Evolutionary conservation across 2,797 vertebrate genomes (phyloP), one percentile per base, ranked within the genome.

Genomic region (Gambusia yucatana): DNA sequence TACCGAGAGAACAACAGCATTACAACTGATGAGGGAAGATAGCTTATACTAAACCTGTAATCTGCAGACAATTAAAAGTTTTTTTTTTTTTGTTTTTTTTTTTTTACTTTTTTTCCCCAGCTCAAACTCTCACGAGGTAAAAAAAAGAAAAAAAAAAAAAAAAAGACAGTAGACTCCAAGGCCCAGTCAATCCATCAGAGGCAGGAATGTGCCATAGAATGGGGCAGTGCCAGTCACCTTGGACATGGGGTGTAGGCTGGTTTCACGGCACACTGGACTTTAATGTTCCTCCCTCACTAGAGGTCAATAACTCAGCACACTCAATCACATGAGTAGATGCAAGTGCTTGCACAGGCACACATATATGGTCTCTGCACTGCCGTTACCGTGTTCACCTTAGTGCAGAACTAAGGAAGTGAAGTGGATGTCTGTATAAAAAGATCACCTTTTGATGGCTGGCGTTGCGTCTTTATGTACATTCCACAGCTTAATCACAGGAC

Each of bases 181-280:
- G 89, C 86, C 79, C 71, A 83, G 84, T 93, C 93, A 86, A 94
- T 95, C 91, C 90, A 92, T 94, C 93, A 94, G 87, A 87, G 80
- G 88, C 78, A 80, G 79, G 81, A 90, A 76, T 81, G 90, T 88
- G 87, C 83, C 89, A 86, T 82, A 90, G 92, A 89, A 92, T 72
- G 1, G 88, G 89, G 90, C 91, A 90, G 89, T 89, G 88, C 88
- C 91, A 87, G 90, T 95, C 93, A 94, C 93, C 94, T 94, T 94
- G 93, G 89, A 90, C 88, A 93, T 78, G 76, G 90, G 91, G 88
- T 88, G 88, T 87, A 88, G 92, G 88, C 89, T 75, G 36, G 82
- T 91, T 93, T 93, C 92, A 94, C 91, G 92, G 87, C 91, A 92
- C 91, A 76, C 85, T 93, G 88, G 91, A 84, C 93, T 89, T 90